Evolutionary conservation across 2,888 invertebrate genomes (phyloP).

Genomic region (Hyalella azteca): DNA sequence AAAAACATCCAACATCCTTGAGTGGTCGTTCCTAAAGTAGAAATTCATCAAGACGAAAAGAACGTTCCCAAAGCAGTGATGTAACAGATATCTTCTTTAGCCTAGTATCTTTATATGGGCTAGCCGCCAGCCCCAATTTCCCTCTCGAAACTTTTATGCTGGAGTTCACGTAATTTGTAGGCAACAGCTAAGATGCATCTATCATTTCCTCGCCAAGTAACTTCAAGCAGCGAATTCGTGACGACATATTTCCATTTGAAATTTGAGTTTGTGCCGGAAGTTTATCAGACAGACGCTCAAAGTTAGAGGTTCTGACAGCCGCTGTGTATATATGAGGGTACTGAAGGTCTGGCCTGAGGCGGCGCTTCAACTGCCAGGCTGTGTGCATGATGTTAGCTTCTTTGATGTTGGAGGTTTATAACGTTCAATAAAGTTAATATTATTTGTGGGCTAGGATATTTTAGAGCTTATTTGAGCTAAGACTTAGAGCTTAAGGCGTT

Average conservation of each 20-base stretch:
- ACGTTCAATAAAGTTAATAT: no score
- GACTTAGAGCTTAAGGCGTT: no score
- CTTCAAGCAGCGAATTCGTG: not conserved
- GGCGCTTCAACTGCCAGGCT: not conserved
- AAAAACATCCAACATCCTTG: no score
- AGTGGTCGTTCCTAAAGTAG: no score
- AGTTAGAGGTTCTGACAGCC: conserved; percentile 1
- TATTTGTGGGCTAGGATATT: no score
- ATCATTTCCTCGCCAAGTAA: not conserved
- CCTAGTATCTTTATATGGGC: no score
- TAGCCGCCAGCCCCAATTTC: no score
- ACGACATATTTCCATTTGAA: conserved; percentile 18
- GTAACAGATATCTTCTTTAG: no score
- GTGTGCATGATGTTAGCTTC: not conserved
- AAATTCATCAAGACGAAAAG: no score
- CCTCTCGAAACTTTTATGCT: not conserved
- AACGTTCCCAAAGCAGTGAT: no score
- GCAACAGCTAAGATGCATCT: not conserved
- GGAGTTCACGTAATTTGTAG: not conserved
- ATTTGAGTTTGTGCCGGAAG: not conserved
- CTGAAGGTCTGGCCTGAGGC: not conserved
- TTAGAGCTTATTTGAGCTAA: no score
- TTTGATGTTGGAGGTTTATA: no score
- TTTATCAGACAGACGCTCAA: conserved; percentile 1
- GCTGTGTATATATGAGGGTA: conserved; percentile 10